Evolutionary conservation across 1,140 invertebrate genomes (phyloP), one percentile per base, ranked within the genome.

Genomic region (Sinella curviseta): DNA sequence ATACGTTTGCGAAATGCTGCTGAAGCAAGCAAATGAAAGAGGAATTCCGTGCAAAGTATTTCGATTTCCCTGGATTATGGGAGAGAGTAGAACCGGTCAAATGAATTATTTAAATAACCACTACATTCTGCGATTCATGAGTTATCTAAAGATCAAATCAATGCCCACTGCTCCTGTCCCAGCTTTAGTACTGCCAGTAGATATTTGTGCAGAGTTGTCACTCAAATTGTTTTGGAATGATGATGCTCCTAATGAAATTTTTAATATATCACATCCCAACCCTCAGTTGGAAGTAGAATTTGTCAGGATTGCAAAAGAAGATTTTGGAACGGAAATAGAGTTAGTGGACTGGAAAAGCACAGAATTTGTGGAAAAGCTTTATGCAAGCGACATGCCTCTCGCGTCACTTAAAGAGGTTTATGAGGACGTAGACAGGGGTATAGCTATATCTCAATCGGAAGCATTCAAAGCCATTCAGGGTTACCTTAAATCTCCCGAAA

Each of bases 11-110:
- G 78, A 79, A 30, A 57, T 36, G 34, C 74, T 79, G 0, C 17
- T 79, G 1, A 76, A 75, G 65, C 54, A 74, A 35, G 78, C 78
- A 3, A 34, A 75, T 8, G 78, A 74, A 0, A 2, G 54, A 36
- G 78, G 74, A n/a, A 39, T 79, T 14, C 78, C 78, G 20, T 79
- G 78, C 28, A 75, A 76, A 65, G 39, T 67, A 2, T 1, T 76
- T 17, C 24, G 78, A 8, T 76, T 76, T 28, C 78, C 78, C 0
- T 28, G 26, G 0, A 74, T 78, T 14, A 33, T 74, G 17, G 77
- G 77, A 24, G 17, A 74, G 20, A 74, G 65, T 30, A n/a, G 14
- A 28, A 78, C 77, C 0, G 77, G 77, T 4, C 30, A 12, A 24
- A 3, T 34, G 12, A 36, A 4, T 16, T 8, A 16, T 3, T 8